Evolutionary conservation across 2,797 vertebrate genomes (phyloP), one percentile per base, ranked within the genome.

Genomic region (Lindbergichthys nudifrons): DNA sequence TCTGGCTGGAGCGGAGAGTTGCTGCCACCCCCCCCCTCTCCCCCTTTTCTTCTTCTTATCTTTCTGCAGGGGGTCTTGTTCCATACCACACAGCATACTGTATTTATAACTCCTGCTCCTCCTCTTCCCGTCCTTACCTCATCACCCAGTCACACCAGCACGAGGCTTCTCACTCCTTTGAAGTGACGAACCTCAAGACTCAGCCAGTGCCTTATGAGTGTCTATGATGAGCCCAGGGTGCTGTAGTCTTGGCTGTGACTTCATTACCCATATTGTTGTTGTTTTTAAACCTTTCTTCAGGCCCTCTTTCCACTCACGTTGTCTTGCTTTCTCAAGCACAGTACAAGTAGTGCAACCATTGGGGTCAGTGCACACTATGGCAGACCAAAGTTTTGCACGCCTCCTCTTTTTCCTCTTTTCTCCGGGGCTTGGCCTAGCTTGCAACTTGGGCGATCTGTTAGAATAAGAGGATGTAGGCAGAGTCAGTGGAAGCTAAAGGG

Each of bases 91-190:
- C 94, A 94, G 95, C 95, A 95, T 89, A 92, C 92, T 88, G 81
- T 95, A 95, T 95, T 95, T 94, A 94, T 95, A 96, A 91, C 84
- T 65, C 68, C 52, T 57, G 70, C 84, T 87, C 60, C 76, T 77
- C 79, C 73, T 47, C 62, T 60, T 53, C 73, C 46, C 43, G 39
- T 39, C 12, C 51, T 84, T 80, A 86, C 78, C 69, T 79, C 79
- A 73, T 73, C 56, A 45, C 39, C 39, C 32, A 63, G 51, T 80
- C 65, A 54, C 61, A 47, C 69, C 67, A 75, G 61, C 65, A 63
- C 10, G 8, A 58, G 52, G 50, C 70, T 57, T 41, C 59, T 63
- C 32, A 48, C 46, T 60, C 79, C 76, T 77, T 85, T 84, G 68
- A 73, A 74, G 54, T 52, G 57, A 71, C 64, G 39, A 58, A 75